Evolutionary conservation across 2,797 vertebrate genomes (phyloP).

Genomic region (Tokudaia muenninki): DNA sequence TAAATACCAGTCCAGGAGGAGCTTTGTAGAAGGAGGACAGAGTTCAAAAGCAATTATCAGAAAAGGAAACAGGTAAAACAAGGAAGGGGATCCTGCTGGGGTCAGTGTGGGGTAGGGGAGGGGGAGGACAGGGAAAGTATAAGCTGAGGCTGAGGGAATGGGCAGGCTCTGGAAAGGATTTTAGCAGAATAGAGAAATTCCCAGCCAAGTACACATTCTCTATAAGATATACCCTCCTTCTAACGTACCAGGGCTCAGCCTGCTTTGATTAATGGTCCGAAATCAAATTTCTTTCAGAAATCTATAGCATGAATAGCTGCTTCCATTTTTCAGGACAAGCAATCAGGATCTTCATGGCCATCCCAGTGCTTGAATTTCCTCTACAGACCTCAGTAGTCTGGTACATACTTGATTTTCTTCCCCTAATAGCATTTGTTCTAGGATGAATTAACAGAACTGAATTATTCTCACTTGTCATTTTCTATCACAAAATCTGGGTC

Average conservation of each 20-base stretch:
- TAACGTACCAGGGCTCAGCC: neutral
- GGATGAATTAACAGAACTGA: neutral
- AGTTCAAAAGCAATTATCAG: neutral
- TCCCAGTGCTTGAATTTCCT: neutral
- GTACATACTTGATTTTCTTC: neutral
- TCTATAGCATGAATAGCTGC: neutral
- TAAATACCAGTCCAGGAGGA: neutral
- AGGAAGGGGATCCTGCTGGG: neutral
- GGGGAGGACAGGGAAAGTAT: accelerated
- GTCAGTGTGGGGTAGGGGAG: too few species aligned
- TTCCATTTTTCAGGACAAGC: neutral
- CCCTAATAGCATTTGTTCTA: neutral
- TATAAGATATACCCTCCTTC: neutral
- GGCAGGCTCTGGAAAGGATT: neutral
- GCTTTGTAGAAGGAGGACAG: neutral
- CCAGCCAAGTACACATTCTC: neutral
- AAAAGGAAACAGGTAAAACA: neutral
- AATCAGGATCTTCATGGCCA: constrained; percentile 5
- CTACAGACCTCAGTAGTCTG: constrained; percentile 1
- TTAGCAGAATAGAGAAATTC: neutral
- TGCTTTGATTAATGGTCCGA: neutral
- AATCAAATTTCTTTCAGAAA: constrained; percentile 42
- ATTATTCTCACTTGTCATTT: constrained; percentile 58
- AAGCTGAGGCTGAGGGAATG: neutral
- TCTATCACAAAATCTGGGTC: neutral